Percentiles rank a stretch among this genome's conserved stretches.
Conservation (phyloP, 92 coral and sea anemone genomes). For the Heliopora coerulea region DNA sequence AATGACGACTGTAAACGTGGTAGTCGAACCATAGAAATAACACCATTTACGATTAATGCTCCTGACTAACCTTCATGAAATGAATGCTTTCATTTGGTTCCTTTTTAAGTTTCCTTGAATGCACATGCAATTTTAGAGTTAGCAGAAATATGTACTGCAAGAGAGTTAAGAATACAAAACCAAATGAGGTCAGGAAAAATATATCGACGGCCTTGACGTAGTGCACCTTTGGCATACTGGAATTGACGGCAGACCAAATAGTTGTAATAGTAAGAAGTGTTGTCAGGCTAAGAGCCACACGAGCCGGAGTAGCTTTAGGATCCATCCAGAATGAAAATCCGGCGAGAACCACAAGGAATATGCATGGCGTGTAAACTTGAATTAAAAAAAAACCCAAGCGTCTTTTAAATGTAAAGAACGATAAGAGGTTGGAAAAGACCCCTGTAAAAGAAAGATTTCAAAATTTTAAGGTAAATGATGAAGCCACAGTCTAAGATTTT, state of each 20-base stretch:
- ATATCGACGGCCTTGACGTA: conserved; percentile 54
- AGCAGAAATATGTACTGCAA: conserved; percentile 41
- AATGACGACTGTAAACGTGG: too few relatives aligned
- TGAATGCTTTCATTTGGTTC: not conserved
- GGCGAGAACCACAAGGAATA: conserved; percentile 50
- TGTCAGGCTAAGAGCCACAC: conserved; percentile 52
- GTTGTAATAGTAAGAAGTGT: conserved; percentile 52
- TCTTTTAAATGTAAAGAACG: conserved; percentile 41
- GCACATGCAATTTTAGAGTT: conserved; percentile 13
- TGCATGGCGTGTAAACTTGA: conserved; percentile 51
- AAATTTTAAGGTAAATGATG: not conserved
- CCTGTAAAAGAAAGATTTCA: conserved; percentile 24
- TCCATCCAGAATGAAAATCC: conserved; percentile 57
- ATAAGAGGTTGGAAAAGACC: conserved; percentile 31
- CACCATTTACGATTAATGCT: too few relatives aligned
- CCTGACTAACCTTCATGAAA: conserved; percentile 8
- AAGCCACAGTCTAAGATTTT: too few relatives aligned
- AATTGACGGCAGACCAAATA: conserved; percentile 51
- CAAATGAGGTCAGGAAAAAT: conserved; percentile 43
- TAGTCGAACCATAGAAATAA: too few relatives aligned
- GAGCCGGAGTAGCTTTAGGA: conserved; percentile 53
- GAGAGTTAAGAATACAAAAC: conserved; percentile 48
- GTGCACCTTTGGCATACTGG: conserved; percentile 55
- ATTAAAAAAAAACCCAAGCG: conserved; percentile 51
- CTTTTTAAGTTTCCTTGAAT: conserved; percentile 10